Evolutionary conservation across 2,888 invertebrate genomes (phyloP).

Genomic region (Drosophila neonasuta): DNA sequence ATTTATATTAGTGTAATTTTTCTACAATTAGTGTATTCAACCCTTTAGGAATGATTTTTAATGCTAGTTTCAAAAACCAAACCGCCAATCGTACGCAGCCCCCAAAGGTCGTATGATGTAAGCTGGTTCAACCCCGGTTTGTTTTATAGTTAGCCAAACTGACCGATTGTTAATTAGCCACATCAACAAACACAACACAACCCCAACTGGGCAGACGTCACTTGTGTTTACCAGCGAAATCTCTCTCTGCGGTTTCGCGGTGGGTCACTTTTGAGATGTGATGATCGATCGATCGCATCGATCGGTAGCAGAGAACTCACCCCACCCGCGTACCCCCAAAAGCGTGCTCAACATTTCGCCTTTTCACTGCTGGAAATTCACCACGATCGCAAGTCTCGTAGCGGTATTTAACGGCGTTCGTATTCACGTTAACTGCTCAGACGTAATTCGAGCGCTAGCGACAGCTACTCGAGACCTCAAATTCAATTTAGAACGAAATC

Average conservation of each 20-base stretch:
- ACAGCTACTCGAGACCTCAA: conserved; percentile 25
- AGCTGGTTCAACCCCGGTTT: conserved; percentile 25
- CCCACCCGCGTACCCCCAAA: conserved; percentile 24
- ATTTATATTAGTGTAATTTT: not conserved
- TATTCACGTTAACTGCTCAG: conserved; percentile 45
- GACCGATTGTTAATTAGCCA: conserved; percentile 33
- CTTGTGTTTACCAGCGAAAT: conserved; percentile 28
- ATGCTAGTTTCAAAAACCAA: conserved; percentile 13
- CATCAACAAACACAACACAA: conserved; percentile 13
- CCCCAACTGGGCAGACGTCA: conserved; percentile 26
- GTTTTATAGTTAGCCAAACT: conserved; percentile 16
- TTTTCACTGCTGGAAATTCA: conserved; percentile 27
- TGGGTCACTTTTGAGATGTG: not conserved
- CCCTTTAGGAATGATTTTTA: not conserved
- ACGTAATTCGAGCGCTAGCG: conserved; percentile 48
- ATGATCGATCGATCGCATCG: conserved; percentile 42
- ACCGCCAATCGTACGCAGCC: conserved; percentile 42
- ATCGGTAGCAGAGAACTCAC: not conserved
- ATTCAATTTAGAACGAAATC: conserved; percentile 45
- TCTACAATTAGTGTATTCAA: not conserved
- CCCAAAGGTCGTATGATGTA: conserved; percentile 34
- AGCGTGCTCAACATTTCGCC: conserved; percentile 18
- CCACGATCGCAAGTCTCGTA: conserved; percentile 33
- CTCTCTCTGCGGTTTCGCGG: conserved; percentile 29
- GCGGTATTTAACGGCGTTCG: conserved; percentile 51